Evolutionary conservation across 2,888 invertebrate genomes (phyloP), one percentile per base, ranked within the genome.

Genomic region (Galerucella pusilla): DNA sequence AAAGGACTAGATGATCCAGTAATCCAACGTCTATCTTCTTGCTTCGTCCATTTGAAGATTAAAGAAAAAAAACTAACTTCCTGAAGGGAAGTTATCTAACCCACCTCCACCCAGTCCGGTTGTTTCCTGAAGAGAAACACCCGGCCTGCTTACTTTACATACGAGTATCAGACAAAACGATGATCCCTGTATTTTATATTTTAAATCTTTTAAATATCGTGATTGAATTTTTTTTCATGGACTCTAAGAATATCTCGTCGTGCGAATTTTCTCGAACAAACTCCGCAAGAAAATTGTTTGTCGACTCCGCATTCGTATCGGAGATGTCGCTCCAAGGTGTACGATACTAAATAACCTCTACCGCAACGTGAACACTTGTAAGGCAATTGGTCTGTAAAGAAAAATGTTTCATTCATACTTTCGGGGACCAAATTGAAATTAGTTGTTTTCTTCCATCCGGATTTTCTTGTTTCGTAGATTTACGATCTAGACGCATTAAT

Each of bases 361-460:
- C 90, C 89, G 84, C 92, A 92, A 28, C 89, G 88, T 12, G 89
- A 89, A 84, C 92, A 92, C 85, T 86, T 81, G 83, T 80, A 85
- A 69, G 85, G 85, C 61, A 80, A 79, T 71, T 80, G 79, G 78
- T 82, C 86, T 87, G 86, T 76, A 86, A 86, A 72, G 49, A 70
- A 74, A 64, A 42, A 61, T 80, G 82, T 79, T 78, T 42, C 81
- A 80, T 76, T 75, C 76, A 75, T 73, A 75, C 42, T 11, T 11
- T 75, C 7, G 35, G 35, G 73, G 71, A 72, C 78, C 71, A 75
- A 73, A 60, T 57, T 49, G 52, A 11, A 46, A 11, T n/a, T 35
- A 71, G 68, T 65, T 46, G 35, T 71, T 76, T 20, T 69, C 54
- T 65, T 69, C 63, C 71, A 71, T 75, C 74, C 57, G 64, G 52